Base-by-base conservation (phyloP, 2,888 invertebrate species). In the Rotaria socialis region DNA sequence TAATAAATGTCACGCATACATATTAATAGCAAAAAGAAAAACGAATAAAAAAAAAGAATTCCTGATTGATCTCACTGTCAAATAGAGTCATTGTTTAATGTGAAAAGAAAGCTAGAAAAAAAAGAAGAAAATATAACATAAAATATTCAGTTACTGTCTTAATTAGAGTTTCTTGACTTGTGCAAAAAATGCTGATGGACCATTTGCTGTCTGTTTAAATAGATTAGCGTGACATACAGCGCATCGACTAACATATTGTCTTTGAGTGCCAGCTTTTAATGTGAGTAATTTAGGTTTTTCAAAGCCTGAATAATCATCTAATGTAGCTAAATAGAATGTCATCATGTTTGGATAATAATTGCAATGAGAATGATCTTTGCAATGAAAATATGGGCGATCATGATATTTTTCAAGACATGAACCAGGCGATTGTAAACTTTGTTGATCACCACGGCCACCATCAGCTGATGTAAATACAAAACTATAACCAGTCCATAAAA, bases 401-500 rank as follows among this genome's bases (percentile, higher is more conserved):
- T 97, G 94, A 94, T 98, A 99, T 89, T 96, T 95, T 90, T 95
- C 95, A 84, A 99, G 92, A 90, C 98, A 99, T 0, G 97, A 97
- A 35, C 98, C 98, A 0, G 98, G 96, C 0, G 97, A 97, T 85
- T 96, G 94, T 35, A 99, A 92, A 14, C 95, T 94, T 91, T 98
- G 97, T 4, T 97, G 97, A 84, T 96, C 94, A 19, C 96, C 96
- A 88, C 95, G 95, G 2, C 95, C 95, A 85, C 95, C 95, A 58
- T 95, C 94, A 89, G 95, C 95, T 47, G 89, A 95, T 94, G 84
- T 94, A 96, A 99, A 98, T 75, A 97, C 93, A 92, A 99, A 99
- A 92, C 97, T 97, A 94, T 96, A 99, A 86, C 99, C 99, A 88
- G 94, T 94, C 98, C 98, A 99, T 88, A 97, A 91, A 89, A 95